Percentiles rank a stretch among this genome's conserved stretches.
Conservation (phyloP, 2,888 invertebrate species). For the Tortrix viridana region DNA sequence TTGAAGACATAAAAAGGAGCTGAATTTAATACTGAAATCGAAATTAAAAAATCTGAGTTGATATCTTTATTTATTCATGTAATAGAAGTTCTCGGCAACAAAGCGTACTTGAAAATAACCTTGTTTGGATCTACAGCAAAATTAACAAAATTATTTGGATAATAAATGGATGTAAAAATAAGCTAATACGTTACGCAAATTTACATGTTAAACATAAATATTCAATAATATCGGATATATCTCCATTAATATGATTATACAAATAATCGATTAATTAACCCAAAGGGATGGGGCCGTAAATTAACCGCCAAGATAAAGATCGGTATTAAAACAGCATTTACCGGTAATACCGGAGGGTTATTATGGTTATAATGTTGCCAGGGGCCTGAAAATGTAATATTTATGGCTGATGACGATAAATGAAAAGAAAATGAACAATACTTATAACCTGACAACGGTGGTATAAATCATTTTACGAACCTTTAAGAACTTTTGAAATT, state of each 20-base stretch:
- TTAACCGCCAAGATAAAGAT: constrained; percentile 31
- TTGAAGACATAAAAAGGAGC: too few species aligned
- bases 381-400: constrained; percentile 14
- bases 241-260: constrained; percentile 1
- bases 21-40: too few species aligned
- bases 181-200: too few species aligned
- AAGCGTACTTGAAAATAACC: too few species aligned
- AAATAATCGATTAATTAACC: constrained; percentile 13
- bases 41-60: too few species aligned
- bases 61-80: too few species aligned
- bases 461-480: background rate
- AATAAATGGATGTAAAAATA: too few species aligned
- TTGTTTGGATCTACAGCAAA: too few species aligned
- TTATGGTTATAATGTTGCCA: constrained; percentile 6
- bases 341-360: constrained; percentile 17
- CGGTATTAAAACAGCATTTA: constrained; percentile 33
- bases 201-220: background rate
- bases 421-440: background rate
- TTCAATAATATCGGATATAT: background rate
- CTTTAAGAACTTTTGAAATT: too few species aligned
- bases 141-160: too few species aligned
- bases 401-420: constrained; percentile 20
- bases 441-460: background rate
- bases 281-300: constrained; percentile 19
- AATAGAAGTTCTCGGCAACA: too few species aligned